Base-by-base conservation (phyloP, 1,140 invertebrate species). In the Drosophila murphyi region DNA sequence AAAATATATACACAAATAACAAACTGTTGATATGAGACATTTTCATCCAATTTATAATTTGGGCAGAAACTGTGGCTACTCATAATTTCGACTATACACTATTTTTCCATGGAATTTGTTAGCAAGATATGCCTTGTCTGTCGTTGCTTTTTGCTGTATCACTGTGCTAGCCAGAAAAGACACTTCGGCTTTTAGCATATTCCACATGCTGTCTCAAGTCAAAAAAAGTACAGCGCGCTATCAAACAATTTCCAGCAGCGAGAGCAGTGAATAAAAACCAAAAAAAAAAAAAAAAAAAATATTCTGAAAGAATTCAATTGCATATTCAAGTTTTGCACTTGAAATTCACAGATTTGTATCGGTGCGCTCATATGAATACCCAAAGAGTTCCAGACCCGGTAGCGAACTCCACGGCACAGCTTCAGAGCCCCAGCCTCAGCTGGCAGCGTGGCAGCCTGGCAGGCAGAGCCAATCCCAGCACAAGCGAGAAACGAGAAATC, bases 281-380 rank as follows among this genome's bases (percentile, higher is more conserved):
- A 28, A n/a, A 35, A 63, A 37, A 54, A 34, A 63, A 37, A 54
- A 34, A 8, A 29, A 3, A 47, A 56, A 45, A 57, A 70, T 45
- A 76, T 72, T 75, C 69, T 71, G 68, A 61, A 88, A 80, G 20
- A 87, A 65, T 88, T 50, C 83, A 88, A 88, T 89, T 88, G 83
- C 85, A 88, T 89, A 88, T 88, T 88, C 83, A 88, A 88, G 83
- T 75, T 87, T 80, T 88, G 83, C 83, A 88, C 83, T 88, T 88
- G 83, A 88, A 88, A 88, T 88, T 88, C 83, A 83, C 28, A 76
- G 83, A 88, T 88, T 88, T 88, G 83, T 88, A 88, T 88, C 83
- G 79, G 28, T 54, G 56, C 78, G 64, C 70, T 82, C 72, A 78
- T 80, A 87, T 88, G 83, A 88, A 88, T 82, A 78, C 61, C 62